phyloP scores from a whole-genome alignment of 1,140 invertebrate genomes.

The Cheumatopsyche charites region DNA sequence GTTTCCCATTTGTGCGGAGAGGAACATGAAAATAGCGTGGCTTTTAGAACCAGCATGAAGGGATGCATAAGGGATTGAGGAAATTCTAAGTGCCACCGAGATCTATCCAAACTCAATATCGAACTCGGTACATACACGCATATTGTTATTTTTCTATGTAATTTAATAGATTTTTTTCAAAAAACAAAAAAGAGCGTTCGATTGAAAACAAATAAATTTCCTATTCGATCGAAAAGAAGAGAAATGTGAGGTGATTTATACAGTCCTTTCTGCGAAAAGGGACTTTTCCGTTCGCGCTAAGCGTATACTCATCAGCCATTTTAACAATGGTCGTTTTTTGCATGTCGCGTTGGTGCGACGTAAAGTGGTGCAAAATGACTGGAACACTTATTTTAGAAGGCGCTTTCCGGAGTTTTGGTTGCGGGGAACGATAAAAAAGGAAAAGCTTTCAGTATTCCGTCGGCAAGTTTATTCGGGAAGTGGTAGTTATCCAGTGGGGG shows the following conservation, averaged over 20 bases:
- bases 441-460: conserved; percentile 32
- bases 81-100: conserved; percentile 41
- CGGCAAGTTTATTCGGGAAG: conserved; percentile 32
- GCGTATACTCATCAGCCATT: conserved; percentile 17
- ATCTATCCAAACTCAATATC: conserved; percentile 25
- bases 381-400: conserved; percentile 14
- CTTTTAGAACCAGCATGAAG: conserved; percentile 52
- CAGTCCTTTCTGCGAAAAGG: conserved; percentile 17
- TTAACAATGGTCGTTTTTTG: conserved; percentile 22
- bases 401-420: conserved; percentile 23
- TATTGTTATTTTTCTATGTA: no score
- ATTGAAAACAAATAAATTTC: neutral
- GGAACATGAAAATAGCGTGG: conserved; percentile 64
- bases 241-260: conserved; percentile 29
- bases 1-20: conserved; percentile 59
- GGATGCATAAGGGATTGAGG: conserved; percentile 27
- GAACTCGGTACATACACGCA: no score
- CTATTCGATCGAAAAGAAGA: neutral
- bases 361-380: conserved; percentile 26
- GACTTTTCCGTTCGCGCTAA: conserved; percentile 7
- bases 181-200: no score
- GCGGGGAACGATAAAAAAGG: neutral
- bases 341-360: neutral
- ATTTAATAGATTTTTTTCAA: no score
- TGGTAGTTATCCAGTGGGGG: conserved; percentile 26